Evolutionary conservation across 2,797 vertebrate species (phyloP).

Genomic region (Tapirus indicus): DNA sequence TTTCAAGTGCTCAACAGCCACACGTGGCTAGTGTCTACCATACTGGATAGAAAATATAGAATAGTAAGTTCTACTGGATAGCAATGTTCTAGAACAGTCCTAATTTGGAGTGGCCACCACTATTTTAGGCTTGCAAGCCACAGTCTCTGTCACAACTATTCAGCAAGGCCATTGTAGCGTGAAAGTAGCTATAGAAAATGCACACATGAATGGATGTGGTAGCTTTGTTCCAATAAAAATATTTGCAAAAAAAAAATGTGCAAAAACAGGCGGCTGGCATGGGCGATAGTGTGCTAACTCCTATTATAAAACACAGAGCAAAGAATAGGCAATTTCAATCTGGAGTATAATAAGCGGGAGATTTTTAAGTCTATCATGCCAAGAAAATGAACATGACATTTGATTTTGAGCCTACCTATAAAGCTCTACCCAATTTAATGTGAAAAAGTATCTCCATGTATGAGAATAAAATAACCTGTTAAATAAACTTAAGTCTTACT

Average conservation of each 20-base stretch:
- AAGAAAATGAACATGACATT: background rate
- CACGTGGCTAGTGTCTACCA: background rate
- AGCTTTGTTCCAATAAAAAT: background rate
- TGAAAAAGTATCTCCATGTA: background rate
- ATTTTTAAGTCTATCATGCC: background rate
- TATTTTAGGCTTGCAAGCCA: background rate
- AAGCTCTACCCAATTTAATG: background rate
- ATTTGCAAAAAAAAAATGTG: background rate
- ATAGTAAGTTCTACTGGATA: background rate
- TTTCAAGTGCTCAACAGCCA: background rate
- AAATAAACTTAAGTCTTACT: background rate
- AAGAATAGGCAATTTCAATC: background rate
- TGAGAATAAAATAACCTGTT: background rate
- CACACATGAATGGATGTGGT: background rate
- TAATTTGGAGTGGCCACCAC: background rate
- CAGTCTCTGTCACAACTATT: background rate
- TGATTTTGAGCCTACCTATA: background rate
- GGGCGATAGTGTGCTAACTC: no score
- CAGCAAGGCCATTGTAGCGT: background rate
- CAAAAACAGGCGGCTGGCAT: background rate
- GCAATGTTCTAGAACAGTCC: background rate
- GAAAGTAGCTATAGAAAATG: background rate
- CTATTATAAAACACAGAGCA: background rate
- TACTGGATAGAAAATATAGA: background rate
- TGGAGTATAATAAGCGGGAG: background rate